Evolutionary conservation across 2,797 vertebrate genomes (phyloP).

Genomic region (Amazona ochrocephala): DNA sequence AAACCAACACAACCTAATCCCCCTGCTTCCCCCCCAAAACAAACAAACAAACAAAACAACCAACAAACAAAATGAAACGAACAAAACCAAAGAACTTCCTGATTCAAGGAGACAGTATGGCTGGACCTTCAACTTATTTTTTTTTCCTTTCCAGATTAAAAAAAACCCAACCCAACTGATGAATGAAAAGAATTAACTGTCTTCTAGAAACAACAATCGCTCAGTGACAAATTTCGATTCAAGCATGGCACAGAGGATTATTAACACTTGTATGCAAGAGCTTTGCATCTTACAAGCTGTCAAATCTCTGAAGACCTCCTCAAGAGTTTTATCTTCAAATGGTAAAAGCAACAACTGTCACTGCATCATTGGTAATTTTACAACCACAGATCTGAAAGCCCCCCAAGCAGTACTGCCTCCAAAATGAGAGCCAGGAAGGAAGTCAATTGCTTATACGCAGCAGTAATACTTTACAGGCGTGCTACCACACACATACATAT

Average conservation of each 20-base stretch:
- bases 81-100: neutral
- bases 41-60: too few relatives aligned
- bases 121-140: neutral
- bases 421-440: neutral
- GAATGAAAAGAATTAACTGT: neutral
- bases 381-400: neutral
- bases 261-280: fast-evolving
- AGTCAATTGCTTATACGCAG: neutral
- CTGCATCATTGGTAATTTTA: neutral
- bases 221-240: neutral
- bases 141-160: neutral
- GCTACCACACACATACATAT: neutral
- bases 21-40: too few relatives aligned
- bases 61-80: neutral
- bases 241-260: neutral
- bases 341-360: neutral
- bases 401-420: neutral
- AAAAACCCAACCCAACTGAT: neutral
- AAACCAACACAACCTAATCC: neutral
- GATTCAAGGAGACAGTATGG: neutral
- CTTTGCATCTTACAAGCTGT: neutral
- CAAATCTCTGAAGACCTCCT: neutral
- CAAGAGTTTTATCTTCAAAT: neutral
- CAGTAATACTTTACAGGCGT: fast-evolving
- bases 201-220: neutral